Conservation (phyloP, 2,888 invertebrate genomes). For the Cancer borealis region DNA sequence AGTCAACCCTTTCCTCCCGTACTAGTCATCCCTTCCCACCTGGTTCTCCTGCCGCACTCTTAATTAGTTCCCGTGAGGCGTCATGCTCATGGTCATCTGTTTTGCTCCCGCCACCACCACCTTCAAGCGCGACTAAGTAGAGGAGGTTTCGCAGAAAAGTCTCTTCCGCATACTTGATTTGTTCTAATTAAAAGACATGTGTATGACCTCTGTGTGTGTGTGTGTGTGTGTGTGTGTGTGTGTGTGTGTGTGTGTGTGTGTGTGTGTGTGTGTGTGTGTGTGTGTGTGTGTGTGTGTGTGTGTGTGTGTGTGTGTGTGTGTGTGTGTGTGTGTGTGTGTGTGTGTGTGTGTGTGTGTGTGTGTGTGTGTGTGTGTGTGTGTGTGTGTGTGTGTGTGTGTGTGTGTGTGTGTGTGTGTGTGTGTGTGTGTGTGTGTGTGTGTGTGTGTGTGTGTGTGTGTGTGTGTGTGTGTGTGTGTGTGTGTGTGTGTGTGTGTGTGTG, state of each 20-base stretch:
- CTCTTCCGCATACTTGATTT: constrained; percentile 35
- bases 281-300: background rate
- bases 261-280: constrained; percentile 13
- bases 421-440: constrained; percentile 31
- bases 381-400: constrained; percentile 39
- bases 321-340: constrained; percentile 34
- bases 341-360: constrained; percentile 4
- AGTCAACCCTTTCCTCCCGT: background rate
- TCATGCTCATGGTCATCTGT: background rate
- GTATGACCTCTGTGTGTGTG: background rate
- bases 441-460: constrained; percentile 44
- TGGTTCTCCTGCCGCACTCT: background rate
- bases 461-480: constrained; percentile 44
- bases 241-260: constrained; percentile 39
- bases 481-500: background rate
- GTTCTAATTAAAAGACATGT: background rate
- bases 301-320: background rate
- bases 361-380: constrained; percentile 45
- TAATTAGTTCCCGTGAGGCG: background rate
- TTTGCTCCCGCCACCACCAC: background rate
- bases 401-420: constrained; percentile 30
- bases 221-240: constrained; percentile 45
- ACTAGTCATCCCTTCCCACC: background rate
- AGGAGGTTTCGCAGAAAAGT: background rate
- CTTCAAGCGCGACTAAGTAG: constrained; percentile 27